Percentiles rank a stretch among this genome's conserved stretches.
Evolutionary conservation across 1,140 invertebrate genomes (phyloP).

Genomic region (Penaeus indicus): DNA sequence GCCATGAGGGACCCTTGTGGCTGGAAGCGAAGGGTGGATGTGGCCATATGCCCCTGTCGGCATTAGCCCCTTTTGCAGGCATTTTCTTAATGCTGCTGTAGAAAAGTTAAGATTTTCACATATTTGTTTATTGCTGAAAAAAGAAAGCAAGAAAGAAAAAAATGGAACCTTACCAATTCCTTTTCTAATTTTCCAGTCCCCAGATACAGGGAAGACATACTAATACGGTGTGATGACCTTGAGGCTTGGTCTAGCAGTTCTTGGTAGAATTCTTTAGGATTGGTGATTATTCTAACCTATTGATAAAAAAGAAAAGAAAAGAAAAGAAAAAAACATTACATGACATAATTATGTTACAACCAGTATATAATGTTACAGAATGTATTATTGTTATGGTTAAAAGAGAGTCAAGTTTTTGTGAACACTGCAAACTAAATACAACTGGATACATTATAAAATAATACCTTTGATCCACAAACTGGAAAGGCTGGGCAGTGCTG

Average conservation of each 20-base stretch:
- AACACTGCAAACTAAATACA: background rate
- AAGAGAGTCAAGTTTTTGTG: background rate
- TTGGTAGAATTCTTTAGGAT: slow-evolving; percentile 83
- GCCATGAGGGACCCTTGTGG: too few relatives aligned
- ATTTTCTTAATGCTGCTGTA: too few relatives aligned
- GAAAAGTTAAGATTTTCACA: too few relatives aligned
- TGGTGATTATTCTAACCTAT: slow-evolving; percentile 79
- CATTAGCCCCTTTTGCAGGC: too few relatives aligned
- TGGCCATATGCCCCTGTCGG: too few relatives aligned
- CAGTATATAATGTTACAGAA: too few relatives aligned
- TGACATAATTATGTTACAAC: too few relatives aligned
- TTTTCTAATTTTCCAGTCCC: slow-evolving; percentile 90
- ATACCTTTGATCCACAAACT: slow-evolving; percentile 29
- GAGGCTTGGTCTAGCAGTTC: slow-evolving; percentile 80
- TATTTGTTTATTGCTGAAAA: too few relatives aligned
- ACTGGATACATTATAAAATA: background rate
- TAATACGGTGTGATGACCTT: slow-evolving; percentile 83
- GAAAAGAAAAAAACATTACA: too few relatives aligned
- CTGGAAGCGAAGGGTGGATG: too few relatives aligned
- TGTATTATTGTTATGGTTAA: background rate
- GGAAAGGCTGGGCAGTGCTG: slow-evolving; percentile 31
- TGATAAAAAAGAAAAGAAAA: background rate
- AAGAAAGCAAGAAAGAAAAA: too few relatives aligned
- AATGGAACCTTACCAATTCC: slow-evolving; percentile 76
- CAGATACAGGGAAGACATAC: slow-evolving; percentile 92